Evolutionary conservation across 2,113 vertebrate species (phyloP).

Genomic region (Oncorhynchus clarkii): DNA sequence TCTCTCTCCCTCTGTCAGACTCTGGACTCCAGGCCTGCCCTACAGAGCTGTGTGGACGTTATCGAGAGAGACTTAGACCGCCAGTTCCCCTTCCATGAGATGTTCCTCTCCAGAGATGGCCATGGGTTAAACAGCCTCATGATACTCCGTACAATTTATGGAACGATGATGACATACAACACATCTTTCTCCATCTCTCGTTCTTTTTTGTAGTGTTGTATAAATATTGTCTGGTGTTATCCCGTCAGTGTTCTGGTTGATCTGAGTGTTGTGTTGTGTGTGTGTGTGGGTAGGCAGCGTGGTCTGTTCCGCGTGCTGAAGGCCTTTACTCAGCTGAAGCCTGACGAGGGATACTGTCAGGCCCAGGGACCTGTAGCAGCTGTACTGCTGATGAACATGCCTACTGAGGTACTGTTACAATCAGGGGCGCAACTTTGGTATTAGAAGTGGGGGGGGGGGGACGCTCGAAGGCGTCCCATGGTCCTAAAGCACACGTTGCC

Average conservation of each 20-base stretch:
- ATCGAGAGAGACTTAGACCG: constrained; percentile 85
- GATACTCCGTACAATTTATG: too few species aligned
- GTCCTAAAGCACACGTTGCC: too few species aligned
- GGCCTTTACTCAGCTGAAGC: constrained; percentile 82
- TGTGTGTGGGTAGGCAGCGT: constrained; percentile 73
- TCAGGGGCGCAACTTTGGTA: neutral
- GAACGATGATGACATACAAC: too few species aligned
- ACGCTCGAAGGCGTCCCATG: too few species aligned
- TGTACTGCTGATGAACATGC: constrained; percentile 88
- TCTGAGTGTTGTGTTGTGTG: constrained; percentile 5
- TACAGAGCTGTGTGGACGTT: constrained; percentile 84
- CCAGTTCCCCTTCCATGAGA: constrained; percentile 89
- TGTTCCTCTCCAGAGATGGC: constrained; percentile 86
- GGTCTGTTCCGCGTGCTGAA: constrained; percentile 83
- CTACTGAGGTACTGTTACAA: constrained; percentile 76
- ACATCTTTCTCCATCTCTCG: too few species aligned
- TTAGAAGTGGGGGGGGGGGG: too few species aligned
- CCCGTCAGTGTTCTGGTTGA: neutral
- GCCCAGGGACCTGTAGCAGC: constrained; percentile 85
- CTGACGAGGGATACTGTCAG: constrained; percentile 87
- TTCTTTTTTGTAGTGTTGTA: too few species aligned
- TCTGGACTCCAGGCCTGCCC: constrained; percentile 69
- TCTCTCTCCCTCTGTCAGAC: constrained; percentile 33
- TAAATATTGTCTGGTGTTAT: neutral
- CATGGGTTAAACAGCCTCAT: constrained; percentile 72